Evolutionary conservation across 2,888 invertebrate species (phyloP), one percentile per base, ranked within the genome.

Genomic region (Lacanobia wlatinum): DNA sequence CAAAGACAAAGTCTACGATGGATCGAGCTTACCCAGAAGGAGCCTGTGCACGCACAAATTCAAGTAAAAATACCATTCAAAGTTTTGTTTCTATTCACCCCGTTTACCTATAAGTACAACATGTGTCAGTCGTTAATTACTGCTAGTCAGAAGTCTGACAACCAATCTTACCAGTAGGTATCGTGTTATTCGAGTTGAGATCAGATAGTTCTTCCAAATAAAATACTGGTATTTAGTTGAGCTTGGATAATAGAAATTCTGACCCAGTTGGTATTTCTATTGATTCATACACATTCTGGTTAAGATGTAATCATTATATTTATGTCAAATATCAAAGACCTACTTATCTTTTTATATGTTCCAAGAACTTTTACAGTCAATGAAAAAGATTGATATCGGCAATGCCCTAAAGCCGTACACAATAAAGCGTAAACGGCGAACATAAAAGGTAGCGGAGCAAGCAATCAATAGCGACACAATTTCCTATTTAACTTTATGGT

Each of bases 401-500:
- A 64, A 53, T 52, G 34, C 38, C 53, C 48, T 60, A 38, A 66
- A 72, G 12, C 71, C 40, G n/a, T 55, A 66, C 40, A 56, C 52
- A 68, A 69, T 73, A 73, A 78, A 78, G 16, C n/a, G 43, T 73
- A 73, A 78, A 68, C 21, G 60, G 38, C 14, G 28, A 72, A 70
- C 74, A 48, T 78, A 73, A 78, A 78, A 74, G 12, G 23, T 21
- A 67, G 21, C 59, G 18, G 43, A 72, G 65, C 73, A 23, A 67
- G 60, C 78, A 77, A 77, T 68, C 73, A 67, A 78, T 73, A 68
- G 6, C n/a, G 14, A 60, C 58, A 70, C 65, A 50, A 78, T 74
- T 70, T 66, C 65, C 62, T 65, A 55, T 78, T 74, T 58, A 74
- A 78, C 58, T 78, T 78, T 53, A 74, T 46, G 61, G n/a, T 18